Percentiles rank a stretch among this genome's conserved stretches.
Conservation (phyloP, 2,888 invertebrate species). For the Megastigmus dorsalis region DNA sequence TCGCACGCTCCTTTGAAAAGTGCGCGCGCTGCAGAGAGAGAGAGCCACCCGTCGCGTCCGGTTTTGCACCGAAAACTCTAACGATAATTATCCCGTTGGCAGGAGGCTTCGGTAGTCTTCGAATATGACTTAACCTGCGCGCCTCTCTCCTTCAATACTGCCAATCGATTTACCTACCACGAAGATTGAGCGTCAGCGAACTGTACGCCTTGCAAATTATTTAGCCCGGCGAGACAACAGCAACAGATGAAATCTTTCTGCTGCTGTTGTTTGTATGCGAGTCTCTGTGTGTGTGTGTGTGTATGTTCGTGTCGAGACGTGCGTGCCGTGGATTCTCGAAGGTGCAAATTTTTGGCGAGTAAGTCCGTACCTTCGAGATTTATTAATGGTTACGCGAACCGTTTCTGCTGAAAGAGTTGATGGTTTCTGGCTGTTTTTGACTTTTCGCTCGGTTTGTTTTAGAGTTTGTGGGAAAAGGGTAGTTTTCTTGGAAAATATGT, state of each 20-base stretch:
- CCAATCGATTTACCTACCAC: slow-evolving; percentile 53
- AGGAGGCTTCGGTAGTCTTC: not conserved
- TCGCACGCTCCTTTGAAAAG: slow-evolving; percentile 44
- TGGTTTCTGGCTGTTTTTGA: too few relatives aligned
- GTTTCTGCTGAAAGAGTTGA: not conserved
- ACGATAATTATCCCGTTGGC: slow-evolving; percentile 20
- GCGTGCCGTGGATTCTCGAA: too few relatives aligned
- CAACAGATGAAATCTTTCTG: too few relatives aligned
- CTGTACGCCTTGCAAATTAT: slow-evolving; percentile 17
- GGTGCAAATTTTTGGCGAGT: not conserved
- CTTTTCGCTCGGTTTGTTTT: too few relatives aligned
- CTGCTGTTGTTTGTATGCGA: not conserved
- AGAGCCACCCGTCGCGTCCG: slow-evolving; percentile 51
- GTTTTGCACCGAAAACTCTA: not conserved
- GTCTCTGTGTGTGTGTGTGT: too few relatives aligned
- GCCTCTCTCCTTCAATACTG: not conserved
- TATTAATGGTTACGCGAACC: not conserved
- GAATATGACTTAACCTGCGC: slow-evolving; percentile 18
- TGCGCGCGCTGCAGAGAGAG: too few relatives aligned
- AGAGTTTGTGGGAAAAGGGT: too few relatives aligned
- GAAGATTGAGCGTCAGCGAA: not conserved
- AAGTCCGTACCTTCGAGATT: too few relatives aligned
- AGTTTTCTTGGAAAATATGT: too few relatives aligned
- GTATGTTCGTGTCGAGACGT: too few relatives aligned
- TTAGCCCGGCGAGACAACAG: not conserved